Conservation (phyloP, 2,888 invertebrate genomes). For the Gari tellinella region DNA sequence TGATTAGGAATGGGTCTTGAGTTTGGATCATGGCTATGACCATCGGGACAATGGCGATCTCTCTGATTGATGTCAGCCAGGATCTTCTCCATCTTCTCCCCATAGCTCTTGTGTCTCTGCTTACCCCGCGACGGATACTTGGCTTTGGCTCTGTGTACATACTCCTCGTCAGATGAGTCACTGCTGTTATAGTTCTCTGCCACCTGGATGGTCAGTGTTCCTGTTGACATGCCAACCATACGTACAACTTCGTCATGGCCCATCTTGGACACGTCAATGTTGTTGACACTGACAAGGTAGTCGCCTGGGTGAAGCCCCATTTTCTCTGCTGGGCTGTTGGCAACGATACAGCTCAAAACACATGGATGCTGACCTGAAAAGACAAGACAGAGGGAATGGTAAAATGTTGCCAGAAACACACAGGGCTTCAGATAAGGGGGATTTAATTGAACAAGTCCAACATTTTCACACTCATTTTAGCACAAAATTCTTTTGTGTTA, state of each 20-base stretch:
- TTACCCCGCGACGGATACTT: slow-evolving; percentile 79
- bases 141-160: slow-evolving; percentile 80
- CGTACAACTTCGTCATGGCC: slow-evolving; percentile 97
- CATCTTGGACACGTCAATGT: slow-evolving; percentile 93
- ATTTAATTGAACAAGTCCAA: too few relatives aligned
- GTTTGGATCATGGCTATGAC: slow-evolving; percentile 62
- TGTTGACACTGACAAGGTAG: slow-evolving; percentile 95
- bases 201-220: slow-evolving; percentile 84
- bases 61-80: slow-evolving; percentile 64
- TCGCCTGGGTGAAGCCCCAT: slow-evolving; percentile 96
- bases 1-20: slow-evolving; percentile 53
- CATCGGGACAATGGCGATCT: slow-evolving; percentile 59
- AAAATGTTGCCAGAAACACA: too few relatives aligned
- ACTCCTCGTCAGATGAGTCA: slow-evolving; percentile 91
- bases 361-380: slow-evolving; percentile 94
- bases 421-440: too few relatives aligned
- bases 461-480: too few relatives aligned
- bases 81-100: slow-evolving; percentile 63
- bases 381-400: too few relatives aligned
- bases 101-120: slow-evolving; percentile 21
- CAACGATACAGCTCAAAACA: slow-evolving; percentile 96
- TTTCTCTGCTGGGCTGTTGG: slow-evolving; percentile 94
- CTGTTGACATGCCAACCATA: slow-evolving; percentile 94
- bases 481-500: too few relatives aligned
- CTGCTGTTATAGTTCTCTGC: slow-evolving; percentile 89